Evolutionary conservation across 2,888 invertebrate genomes (phyloP).

Genomic region (Chrysolina haemoptera): DNA sequence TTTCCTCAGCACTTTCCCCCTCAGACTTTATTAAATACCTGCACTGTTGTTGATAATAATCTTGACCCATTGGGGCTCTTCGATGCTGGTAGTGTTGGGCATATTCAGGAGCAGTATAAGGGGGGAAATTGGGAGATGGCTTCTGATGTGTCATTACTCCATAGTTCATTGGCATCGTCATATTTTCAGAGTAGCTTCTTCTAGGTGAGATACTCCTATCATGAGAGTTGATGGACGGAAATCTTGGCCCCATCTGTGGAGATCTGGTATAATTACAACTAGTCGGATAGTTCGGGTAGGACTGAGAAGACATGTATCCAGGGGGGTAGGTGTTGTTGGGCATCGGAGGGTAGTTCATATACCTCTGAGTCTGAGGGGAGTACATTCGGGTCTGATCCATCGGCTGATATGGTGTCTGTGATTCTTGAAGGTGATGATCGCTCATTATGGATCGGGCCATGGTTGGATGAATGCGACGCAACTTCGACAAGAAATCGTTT

Average conservation of each 20-base stretch:
- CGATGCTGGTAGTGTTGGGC: conserved; percentile 64
- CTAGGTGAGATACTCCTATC: conserved; percentile 62
- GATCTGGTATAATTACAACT: conserved; percentile 50
- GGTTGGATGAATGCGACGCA: conserved; percentile 63
- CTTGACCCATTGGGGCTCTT: conserved; percentile 49
- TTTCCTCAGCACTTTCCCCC: too few relatives aligned
- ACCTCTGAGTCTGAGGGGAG: conserved; percentile 59
- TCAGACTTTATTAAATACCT: too few relatives aligned
- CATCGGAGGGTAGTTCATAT: conserved; percentile 50
- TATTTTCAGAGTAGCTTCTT: conserved; percentile 58
- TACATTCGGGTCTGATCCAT: conserved; percentile 62
- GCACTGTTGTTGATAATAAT: conserved; percentile 55
- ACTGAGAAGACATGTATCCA: conserved; percentile 39
- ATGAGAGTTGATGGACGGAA: conserved; percentile 51
- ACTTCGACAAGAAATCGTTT: conserved; percentile 63
- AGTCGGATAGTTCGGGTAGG: conserved; percentile 47
- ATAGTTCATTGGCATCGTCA: conserved; percentile 57
- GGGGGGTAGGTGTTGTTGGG: conserved; percentile 49
- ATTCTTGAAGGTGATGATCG: conserved; percentile 64
- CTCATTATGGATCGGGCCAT: conserved; percentile 65
- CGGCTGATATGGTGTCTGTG: conserved; percentile 54
- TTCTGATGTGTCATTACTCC: conserved; percentile 56
- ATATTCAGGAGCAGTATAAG: conserved; percentile 58
- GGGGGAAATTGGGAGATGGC: conserved; percentile 59
- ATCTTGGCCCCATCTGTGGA: conserved; percentile 54